These are phyloP conservation scores for Neotoma lepida DNA, from an alignment of 2,113 vertebrate species.

Conservation along the genomic window DNA sequence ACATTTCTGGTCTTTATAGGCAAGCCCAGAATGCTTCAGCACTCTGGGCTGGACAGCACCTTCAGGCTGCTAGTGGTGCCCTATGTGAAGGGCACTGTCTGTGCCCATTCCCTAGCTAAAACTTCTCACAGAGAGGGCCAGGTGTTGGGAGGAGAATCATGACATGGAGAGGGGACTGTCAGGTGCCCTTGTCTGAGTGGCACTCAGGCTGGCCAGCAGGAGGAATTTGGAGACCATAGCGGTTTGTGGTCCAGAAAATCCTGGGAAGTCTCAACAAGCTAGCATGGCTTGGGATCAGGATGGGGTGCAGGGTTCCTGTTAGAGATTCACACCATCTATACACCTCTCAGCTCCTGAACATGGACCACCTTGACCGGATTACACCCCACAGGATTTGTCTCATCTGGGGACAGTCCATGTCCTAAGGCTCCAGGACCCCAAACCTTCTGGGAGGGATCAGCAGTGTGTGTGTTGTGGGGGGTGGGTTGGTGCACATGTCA, in stretches of 20 bases:
- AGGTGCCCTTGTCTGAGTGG: accelerated
- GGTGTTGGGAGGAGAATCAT: neutral
- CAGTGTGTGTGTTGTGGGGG: neutral
- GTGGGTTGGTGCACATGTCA: neutral
- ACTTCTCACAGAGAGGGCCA: neutral
- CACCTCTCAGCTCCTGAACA: neutral
- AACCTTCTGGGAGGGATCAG: neutral
- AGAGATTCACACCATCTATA: neutral
- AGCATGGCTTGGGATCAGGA: neutral
- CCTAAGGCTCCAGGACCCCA: neutral
- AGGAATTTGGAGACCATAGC: neutral
- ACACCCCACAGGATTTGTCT: neutral
- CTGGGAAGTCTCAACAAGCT: neutral
- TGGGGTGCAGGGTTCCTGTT: neutral
- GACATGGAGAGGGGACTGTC: neutral
- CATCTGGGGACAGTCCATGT: neutral
- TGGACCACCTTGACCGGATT: neutral
- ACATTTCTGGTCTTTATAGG: neutral
- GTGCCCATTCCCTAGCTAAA: accelerated
- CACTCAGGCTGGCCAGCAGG: neutral
- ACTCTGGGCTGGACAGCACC: constrained; percentile 54
- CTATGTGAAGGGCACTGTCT: accelerated
- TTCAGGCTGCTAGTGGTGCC: accelerated
- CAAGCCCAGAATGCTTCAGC: constrained; percentile 17
- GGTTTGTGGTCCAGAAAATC: neutral